Percentiles rank a stretch among this genome's conserved stretches.
phyloP scores from a whole-genome alignment of 2,888 invertebrate species.

The Tribolium freemani region DNA sequence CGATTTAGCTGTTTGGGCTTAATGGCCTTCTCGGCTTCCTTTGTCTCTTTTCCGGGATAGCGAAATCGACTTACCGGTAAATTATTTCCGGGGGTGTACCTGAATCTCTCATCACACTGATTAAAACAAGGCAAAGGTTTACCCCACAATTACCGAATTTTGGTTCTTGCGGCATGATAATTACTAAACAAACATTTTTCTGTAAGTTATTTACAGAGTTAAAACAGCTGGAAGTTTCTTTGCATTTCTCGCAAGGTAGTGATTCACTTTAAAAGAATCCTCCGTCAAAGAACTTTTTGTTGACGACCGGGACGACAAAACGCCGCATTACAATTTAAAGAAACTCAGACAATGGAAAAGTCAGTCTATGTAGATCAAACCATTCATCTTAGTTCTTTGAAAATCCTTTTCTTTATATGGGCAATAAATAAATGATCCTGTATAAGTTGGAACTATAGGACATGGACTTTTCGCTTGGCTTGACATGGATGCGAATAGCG shows the following conservation, averaged over 20 bases:
- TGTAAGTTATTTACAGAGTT: too few relatives aligned
- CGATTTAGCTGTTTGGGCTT: slow-evolving; percentile 41
- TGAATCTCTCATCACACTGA: slow-evolving; percentile 13
- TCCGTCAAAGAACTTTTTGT: background rate
- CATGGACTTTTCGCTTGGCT: slow-evolving; percentile 48
- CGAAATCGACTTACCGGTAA: slow-evolving; percentile 19
- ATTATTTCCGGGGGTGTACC: slow-evolving; percentile 13
- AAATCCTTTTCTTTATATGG: slow-evolving; percentile 44
- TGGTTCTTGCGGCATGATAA: too few relatives aligned
- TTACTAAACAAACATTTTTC: background rate
- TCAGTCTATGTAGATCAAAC: slow-evolving; percentile 36
- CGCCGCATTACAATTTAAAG: slow-evolving; percentile 18
- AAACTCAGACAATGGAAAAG: slow-evolving; percentile 39
- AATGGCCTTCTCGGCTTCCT: slow-evolving; percentile 31
- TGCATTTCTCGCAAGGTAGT: background rate
- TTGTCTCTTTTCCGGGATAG: slow-evolving; percentile 29
- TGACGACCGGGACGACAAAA: background rate
- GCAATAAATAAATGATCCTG: slow-evolving; percentile 50
- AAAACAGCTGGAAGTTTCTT: background rate
- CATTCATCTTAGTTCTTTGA: slow-evolving; percentile 46
- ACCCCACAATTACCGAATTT: too few relatives aligned
- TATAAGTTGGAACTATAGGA: slow-evolving; percentile 44
- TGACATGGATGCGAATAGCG: slow-evolving; percentile 45
- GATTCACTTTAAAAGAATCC: background rate
- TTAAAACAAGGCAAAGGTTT: slow-evolving; percentile 6